Conservation (phyloP, 2,888 invertebrate species). For the Anagyrus pseudococci region DNA sequence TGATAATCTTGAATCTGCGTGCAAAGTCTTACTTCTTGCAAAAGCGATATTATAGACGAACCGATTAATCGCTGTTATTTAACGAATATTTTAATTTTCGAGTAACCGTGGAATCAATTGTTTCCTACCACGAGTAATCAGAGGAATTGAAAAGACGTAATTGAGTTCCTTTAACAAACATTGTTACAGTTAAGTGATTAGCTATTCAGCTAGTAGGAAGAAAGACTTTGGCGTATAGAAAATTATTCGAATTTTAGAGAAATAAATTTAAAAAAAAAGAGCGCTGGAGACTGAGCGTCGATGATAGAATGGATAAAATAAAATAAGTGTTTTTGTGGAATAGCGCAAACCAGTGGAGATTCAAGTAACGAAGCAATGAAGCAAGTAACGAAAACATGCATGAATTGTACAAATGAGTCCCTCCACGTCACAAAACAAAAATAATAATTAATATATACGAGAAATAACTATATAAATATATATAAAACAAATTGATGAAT, state of each 20-base stretch:
- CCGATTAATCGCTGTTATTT: neutral
- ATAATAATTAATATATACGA: slow-evolving; percentile 49
- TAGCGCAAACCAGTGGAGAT: slow-evolving; percentile 45
- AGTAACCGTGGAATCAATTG: neutral
- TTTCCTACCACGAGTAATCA: no score
- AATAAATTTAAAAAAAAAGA: slow-evolving; percentile 25
- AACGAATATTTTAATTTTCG: neutral
- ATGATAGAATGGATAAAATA: slow-evolving; percentile 35
- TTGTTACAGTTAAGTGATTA: neutral
- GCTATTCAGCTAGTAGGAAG: slow-evolving; percentile 1
- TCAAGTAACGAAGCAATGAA: slow-evolving; percentile 55
- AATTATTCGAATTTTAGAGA: slow-evolving; percentile 36
- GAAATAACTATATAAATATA: slow-evolving; percentile 45
- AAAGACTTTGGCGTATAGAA: slow-evolving; percentile 21
- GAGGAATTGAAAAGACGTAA: neutral
- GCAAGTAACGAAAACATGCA: slow-evolving; percentile 54
- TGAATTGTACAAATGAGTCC: slow-evolving; percentile 62
- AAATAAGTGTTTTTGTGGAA: slow-evolving; percentile 40
- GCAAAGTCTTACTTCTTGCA: slow-evolving; percentile 22
- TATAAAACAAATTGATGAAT: slow-evolving; percentile 54
- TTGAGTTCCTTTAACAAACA: slow-evolving; percentile 4
- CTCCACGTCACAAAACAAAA: slow-evolving; percentile 59
- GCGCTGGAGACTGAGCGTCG: slow-evolving; percentile 54
- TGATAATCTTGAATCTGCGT: slow-evolving; percentile 19
- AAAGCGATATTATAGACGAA: slow-evolving; percentile 4